Evolutionary conservation across 2,888 invertebrate species (phyloP), one percentile per base, ranked within the genome.

Genomic region (Thecocarcelia acutangulata): DNA sequence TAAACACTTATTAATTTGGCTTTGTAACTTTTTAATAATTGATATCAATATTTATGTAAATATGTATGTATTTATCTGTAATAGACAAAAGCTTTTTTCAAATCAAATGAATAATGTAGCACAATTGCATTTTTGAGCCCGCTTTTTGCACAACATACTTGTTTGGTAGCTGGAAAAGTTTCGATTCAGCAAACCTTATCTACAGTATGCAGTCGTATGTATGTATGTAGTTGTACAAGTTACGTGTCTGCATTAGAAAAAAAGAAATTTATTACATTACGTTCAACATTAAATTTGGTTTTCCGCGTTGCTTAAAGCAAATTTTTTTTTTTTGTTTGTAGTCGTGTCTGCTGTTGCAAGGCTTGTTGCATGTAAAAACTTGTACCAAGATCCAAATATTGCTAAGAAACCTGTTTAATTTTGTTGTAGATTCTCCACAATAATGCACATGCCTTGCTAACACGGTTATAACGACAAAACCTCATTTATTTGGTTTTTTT

Each of bases 201-300:
- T 50, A 58, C 58, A 46, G n/a, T n/a, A 15, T 12, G 52, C 24
- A 21, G 11, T 21, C 33, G 42, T 68, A 17, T 52, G 21, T 13
- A 61, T 40, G 37, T n/a, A 33, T 44, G 33, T 63, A 17, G 46
- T 37, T 73, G 42, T 33, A 11, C n/a, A 66, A 68, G 28, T 80
- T 74, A 61, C 50, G 50, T 64, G 63, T 69, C 42, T 75, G 19
- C 17, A 52, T 79, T 58, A 11, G 50, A 46, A 13, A 42, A 46
- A 63, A 56, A 15, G 24, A 63, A 58, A 52, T 42, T 44, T 54
- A 69, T 64, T 64, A 37, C 58, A 59, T 70, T 68, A 64, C 52
- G 15, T 75, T 81, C 54, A 77, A 82, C 77, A 82, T 77, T 56
- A 82, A 37, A 74, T 77, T 74, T 73, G 77, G 40, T 69, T 81